Percentiles rank a stretch among this genome's conserved stretches.
phyloP scores from a whole-genome alignment of 2,113 vertebrate genomes.

The Elgaria multicarinata region DNA sequence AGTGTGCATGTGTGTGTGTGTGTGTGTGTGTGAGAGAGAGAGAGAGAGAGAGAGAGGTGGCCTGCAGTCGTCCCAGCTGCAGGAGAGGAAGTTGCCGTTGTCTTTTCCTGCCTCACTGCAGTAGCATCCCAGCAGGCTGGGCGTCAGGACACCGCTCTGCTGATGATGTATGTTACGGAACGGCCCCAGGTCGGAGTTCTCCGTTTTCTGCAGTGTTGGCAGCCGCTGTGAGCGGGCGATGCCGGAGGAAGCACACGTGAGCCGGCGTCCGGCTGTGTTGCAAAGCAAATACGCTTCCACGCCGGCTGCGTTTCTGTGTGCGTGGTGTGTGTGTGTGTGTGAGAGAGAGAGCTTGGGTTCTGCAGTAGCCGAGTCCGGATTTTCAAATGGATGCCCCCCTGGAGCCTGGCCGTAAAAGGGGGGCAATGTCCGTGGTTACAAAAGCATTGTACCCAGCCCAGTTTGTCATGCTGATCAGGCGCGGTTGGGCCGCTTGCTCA shows the following conservation, averaged over 20 bases:
- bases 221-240: not conserved
- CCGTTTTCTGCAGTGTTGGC: constrained; percentile 10
- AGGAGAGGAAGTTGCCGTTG: too few relatives aligned
- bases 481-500: not conserved
- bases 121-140: not conserved
- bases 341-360: not conserved
- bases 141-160: not conserved
- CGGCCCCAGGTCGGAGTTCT: not conserved
- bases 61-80: not conserved
- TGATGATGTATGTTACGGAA: not conserved
- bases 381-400: not conserved
- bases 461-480: not conserved
- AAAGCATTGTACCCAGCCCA: not conserved
- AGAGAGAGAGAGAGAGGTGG: too few relatives aligned
- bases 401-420: not conserved
- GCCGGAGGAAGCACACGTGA: not conserved
- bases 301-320: not conserved
- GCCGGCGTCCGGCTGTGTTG: not conserved
- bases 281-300: not conserved
- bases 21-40: not conserved
- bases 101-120: not conserved
- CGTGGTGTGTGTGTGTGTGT: rapidly evolving
- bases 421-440: not conserved
- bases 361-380: not conserved
- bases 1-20: rapidly evolving